Base-by-base conservation (phyloP, 2,113 vertebrate species). In the Dasyprocta punctata region DNA sequence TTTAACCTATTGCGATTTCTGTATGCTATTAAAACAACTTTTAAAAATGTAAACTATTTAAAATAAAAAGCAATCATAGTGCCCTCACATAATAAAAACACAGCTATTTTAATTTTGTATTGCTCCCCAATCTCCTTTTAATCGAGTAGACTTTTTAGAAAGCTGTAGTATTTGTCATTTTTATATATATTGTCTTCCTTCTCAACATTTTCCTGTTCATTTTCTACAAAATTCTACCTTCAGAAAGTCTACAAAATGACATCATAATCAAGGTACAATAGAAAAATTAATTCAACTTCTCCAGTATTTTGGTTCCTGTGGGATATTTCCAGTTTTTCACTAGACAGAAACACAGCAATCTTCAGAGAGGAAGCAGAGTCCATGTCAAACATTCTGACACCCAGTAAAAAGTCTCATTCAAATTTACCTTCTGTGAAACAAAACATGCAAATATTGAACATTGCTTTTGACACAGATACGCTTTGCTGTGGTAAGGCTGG, bases 1-100 rank as follows among this genome's bases (percentile, higher is more conserved):
- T 97, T 91, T 94, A 97, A 86, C 60, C 71, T 89, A 81, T 61
- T 88, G 90, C 1, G 85, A 69, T 89, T 83, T 86, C 80, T 58
- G 1, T 91, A 52, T 38, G 5, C 54, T 92, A 78, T 92, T 95
- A 96, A 92, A 73, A 14, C 58, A 86, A 92, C 81, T 81, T 81
- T 87, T 69, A 92, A 89, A 85, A 81, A 95, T 80, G 67, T 58
- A 91, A 95, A 82, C 86, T 90, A 63, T 87, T 95, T 81, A 67
- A 95, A 94, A 93, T 95, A 58, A 87, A 54, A 91, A 84, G n/a
- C 8, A 65, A 54, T 52, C 44, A 56, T n/a, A 33, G 54, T 47
- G 58, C 33, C 10, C 17, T 49, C 60, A 58, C 80, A 80, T 41
- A 56, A 87, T 89, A 86, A 83, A 92, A 67, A 22, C n/a, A 24